These are phyloP conservation scores for Lagopus leucura DNA, from an alignment of 2,113 vertebrate species.

Conservation along the genomic window DNA sequence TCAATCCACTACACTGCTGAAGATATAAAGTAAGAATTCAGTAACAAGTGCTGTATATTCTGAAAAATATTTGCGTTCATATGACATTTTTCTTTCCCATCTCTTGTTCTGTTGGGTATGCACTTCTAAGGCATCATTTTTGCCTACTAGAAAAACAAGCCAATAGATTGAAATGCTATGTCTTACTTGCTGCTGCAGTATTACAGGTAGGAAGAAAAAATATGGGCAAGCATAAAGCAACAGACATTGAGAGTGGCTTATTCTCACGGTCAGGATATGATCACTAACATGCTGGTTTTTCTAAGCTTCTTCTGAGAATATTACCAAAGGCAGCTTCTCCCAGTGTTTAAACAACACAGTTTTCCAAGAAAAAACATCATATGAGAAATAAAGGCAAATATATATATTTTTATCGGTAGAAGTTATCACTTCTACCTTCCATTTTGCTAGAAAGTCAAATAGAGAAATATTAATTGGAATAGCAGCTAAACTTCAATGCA, in stretches of 20 bases:
- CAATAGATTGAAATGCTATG: rapidly evolving
- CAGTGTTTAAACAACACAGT: background rate
- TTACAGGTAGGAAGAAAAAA: background rate
- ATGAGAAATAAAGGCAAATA: background rate
- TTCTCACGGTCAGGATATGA: background rate
- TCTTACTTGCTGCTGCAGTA: background rate
- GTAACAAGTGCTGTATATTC: background rate
- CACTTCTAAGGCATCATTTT: background rate
- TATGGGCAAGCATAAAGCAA: background rate
- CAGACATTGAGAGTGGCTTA: background rate
- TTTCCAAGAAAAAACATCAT: background rate
- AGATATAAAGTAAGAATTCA: background rate
- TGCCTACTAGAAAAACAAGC: background rate
- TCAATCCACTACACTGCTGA: background rate
- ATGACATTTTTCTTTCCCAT: background rate
- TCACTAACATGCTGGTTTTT: background rate
- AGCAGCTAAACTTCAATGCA: background rate
- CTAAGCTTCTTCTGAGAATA: background rate
- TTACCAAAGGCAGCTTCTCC: background rate
- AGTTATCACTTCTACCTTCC: background rate
- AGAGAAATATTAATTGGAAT: background rate
- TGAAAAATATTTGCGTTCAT: background rate
- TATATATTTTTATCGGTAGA: background rate
- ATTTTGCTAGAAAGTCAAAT: background rate
- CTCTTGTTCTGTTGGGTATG: background rate